Base-by-base conservation (phyloP, 2,113 vertebrate genomes). In the Peromyscus maniculatus region DNA sequence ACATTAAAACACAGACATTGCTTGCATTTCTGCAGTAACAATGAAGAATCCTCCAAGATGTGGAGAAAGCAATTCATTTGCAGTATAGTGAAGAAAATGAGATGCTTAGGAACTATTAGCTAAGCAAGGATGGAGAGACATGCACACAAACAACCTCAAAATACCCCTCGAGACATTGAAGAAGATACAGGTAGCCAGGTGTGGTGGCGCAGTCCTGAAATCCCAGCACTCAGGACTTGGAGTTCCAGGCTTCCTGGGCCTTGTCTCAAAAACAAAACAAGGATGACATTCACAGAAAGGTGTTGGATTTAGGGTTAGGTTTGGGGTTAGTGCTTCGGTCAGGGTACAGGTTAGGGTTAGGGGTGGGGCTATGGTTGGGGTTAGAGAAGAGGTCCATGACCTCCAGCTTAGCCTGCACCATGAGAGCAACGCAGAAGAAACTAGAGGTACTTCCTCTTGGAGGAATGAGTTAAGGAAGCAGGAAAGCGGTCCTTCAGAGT, bases 41-140 rank as follows among this genome's bases (percentile, higher is more conserved):
- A 87, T 83, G 52, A 96, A 87, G 43, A 92, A 66, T 33, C 33
- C 75, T 46, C 52, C 94, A 49, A 71, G 72, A 66, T 71, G 89
- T n/a, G 22, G 62, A 91, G 31, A 90, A 82, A 94, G 55, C 22
- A 67, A 79, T 77, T 91, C 75, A 71, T 82, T 92, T 92, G 89
- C 7, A 91, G 59, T 57, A 90, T 49, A n/a, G 22, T 49, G 39
- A 16, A 74, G 80, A 39, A 46, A 95, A 49, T 79, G 52, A 72
- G 69, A n/a, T 78, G 16, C 69, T 82, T 57, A 96, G 86, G 74
- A 92, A 82, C 28, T 52, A 77, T 66, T 36, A 22, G 4, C n/a
- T 72, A 43, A 64, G 33, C 24, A 33, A 88, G 43, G 19, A 31
- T 52, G 24, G 24, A 71, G 46, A 64, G 83, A 52, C 19, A 62